These are phyloP conservation scores for Blastomussa wellsi DNA, from an alignment of 92 coral and sea anemone species.

Conservation along the genomic window DNA sequence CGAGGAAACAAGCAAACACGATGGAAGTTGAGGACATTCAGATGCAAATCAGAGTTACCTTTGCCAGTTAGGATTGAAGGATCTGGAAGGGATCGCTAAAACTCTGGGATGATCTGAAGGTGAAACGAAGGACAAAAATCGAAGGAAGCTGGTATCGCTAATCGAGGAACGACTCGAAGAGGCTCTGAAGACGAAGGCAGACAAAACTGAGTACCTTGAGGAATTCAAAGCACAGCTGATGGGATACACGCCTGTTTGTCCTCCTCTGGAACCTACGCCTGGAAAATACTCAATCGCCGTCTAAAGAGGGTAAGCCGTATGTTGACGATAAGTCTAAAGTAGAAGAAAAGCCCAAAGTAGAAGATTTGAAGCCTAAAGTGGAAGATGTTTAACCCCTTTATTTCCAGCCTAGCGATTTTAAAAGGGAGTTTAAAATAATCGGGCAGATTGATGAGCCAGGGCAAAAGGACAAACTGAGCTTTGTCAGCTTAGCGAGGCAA, in stretches of 20 bases:
- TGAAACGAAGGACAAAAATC: slow-evolving; percentile 10
- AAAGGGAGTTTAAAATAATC: slow-evolving; percentile 11
- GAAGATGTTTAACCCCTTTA: neutral
- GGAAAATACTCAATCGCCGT: neutral
- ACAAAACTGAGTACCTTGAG: neutral
- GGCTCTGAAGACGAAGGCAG: slow-evolving; percentile 2
- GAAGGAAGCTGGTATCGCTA: neutral
- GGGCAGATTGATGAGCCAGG: slow-evolving; percentile 39
- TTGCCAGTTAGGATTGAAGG: slow-evolving; percentile 29
- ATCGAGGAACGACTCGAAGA: slow-evolving; percentile 25
- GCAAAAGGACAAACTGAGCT: slow-evolving; percentile 40
- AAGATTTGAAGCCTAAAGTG: no score
- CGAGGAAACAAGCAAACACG: no score
- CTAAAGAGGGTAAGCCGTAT: neutral
- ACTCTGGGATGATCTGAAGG: slow-evolving; percentile 2
- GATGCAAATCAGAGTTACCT: slow-evolving; percentile 25
- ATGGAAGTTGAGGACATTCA: slow-evolving; percentile 25
- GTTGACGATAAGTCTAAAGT: no score
- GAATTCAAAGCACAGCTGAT: slow-evolving; percentile 8
- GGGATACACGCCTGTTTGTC: slow-evolving; percentile 10
- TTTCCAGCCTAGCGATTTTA: slow-evolving; percentile 7
- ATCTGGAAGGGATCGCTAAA: slow-evolving; percentile 1
- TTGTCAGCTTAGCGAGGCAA: slow-evolving; percentile 56
- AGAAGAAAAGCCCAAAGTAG: neutral
- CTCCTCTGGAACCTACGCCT: slow-evolving; percentile 8